A percentile compares a stretch with the other conserved stretches of the same genome.
These are phyloP conservation scores for Hyperoplus lanceolatus DNA, from an alignment of 2,797 vertebrate genomes.

Conservation along the genomic window DNA sequence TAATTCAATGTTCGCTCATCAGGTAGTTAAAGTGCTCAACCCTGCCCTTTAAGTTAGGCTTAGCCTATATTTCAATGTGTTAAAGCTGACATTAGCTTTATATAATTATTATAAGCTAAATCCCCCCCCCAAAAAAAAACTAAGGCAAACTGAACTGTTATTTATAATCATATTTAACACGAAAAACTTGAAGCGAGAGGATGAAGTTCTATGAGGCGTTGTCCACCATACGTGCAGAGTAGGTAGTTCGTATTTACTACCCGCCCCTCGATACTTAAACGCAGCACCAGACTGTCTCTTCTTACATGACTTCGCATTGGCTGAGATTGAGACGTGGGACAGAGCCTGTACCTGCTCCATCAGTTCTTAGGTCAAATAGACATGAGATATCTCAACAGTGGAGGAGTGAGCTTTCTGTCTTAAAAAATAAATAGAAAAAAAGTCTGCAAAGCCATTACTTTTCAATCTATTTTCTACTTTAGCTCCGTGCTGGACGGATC, in stretches of 20 bases:
- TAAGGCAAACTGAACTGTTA: background rate
- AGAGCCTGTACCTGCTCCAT: background rate
- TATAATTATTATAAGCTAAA: background rate
- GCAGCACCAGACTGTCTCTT: constrained; percentile 47
- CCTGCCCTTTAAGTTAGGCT: background rate
- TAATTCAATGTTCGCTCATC: background rate
- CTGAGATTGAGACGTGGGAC: constrained; percentile 40
- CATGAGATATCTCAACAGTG: background rate
- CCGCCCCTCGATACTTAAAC: constrained; percentile 12
- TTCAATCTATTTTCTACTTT: constrained; percentile 40
- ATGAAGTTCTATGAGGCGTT: background rate
- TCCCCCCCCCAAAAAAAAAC: too few relatives aligned
- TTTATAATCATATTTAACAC: background rate
- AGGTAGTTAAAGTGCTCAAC: background rate
- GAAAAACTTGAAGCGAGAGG: background rate
- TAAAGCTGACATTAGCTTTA: background rate
- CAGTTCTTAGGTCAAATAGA: constrained; percentile 3
- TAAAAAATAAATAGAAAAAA: background rate
- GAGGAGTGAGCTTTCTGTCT: background rate
- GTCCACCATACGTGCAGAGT: background rate
- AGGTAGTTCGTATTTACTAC: background rate
- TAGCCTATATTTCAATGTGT: background rate
- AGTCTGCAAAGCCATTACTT: background rate
- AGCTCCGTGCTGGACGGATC: constrained; percentile 74
- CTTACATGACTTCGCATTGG: constrained; percentile 61